phyloP scores from a whole-genome alignment of 2,888 invertebrate genomes.

The Schizaphis graminum region DNA sequence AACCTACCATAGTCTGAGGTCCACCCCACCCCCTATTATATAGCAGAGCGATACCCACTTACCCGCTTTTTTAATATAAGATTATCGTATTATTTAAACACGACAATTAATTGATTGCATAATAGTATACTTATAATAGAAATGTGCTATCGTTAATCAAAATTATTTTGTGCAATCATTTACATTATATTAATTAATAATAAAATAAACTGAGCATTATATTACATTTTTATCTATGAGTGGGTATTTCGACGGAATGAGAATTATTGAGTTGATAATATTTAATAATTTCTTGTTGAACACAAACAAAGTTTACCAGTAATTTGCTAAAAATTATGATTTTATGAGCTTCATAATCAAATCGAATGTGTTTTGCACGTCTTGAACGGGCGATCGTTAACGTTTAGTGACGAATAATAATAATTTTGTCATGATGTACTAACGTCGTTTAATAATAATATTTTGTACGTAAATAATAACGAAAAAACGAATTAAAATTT shows the following conservation, averaged over 20 bases:
- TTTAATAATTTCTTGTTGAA: no score
- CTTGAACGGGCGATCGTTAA: not conserved
- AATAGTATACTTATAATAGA: not conserved
- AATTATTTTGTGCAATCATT: not conserved
- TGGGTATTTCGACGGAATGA: no score
- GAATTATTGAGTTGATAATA: no score
- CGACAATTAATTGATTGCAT: not conserved
- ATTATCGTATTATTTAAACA: not conserved
- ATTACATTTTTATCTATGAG: no score
- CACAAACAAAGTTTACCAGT: no score
- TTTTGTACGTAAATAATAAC: not conserved
- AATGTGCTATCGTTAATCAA: not conserved
- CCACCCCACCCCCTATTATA: no score
- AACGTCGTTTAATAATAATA: not conserved
- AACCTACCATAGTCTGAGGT: no score
- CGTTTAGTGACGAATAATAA: not conserved
- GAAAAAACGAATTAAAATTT: not conserved
- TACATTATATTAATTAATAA: not conserved
- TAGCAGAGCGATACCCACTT: no score
- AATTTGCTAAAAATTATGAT: no score
- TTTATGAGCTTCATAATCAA: not conserved
- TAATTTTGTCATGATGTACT: not conserved
- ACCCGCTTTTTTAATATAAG: no score
- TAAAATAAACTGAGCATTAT: no score
- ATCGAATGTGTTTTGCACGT: not conserved